Evolutionary conservation across 2,797 vertebrate species (phyloP).

Genomic region (Spinus pinus): DNA sequence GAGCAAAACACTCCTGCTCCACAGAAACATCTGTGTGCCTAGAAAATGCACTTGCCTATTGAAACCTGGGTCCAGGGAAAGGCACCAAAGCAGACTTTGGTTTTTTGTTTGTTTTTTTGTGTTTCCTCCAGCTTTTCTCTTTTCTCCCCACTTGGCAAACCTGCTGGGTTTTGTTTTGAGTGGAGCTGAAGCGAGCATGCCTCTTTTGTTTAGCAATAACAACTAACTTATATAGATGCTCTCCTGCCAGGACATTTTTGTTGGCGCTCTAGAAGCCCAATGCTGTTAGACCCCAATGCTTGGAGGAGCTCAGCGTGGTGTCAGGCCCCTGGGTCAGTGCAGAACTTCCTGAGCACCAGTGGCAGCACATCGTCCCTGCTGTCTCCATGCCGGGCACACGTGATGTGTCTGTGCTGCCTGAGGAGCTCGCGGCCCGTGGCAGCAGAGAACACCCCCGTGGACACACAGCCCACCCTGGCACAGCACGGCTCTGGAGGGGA

Average conservation of each 20-base stretch:
- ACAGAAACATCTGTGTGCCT: neutral
- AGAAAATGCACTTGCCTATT: slow-evolving; percentile 19
- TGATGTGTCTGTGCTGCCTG: rapidly evolving
- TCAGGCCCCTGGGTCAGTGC: neutral
- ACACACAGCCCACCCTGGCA: neutral
- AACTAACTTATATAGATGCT: slow-evolving; percentile 37
- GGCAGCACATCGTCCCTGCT: neutral
- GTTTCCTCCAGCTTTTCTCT: neutral
- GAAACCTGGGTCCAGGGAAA: neutral
- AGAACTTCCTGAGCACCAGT: neutral
- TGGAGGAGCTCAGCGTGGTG: rapidly evolving
- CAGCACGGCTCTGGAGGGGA: rapidly evolving
- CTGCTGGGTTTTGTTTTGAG: slow-evolving; percentile 35
- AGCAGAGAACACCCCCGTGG: neutral
- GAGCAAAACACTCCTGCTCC: neutral
- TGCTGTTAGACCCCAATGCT: neutral
- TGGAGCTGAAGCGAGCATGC: neutral
- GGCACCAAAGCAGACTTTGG: neutral
- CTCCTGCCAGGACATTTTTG: slow-evolving; percentile 51
- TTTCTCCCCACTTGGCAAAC: slow-evolving; percentile 28
- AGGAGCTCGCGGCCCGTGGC: rapidly evolving
- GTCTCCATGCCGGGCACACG: rapidly evolving
- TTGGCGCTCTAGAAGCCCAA: slow-evolving; percentile 14
- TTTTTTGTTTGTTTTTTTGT: neutral
- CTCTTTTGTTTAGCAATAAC: slow-evolving; percentile 56